Evolutionary conservation across 64 coral and sea anemone genomes (phyloP).

Genomic region (Astreopora myriophthalma): DNA sequence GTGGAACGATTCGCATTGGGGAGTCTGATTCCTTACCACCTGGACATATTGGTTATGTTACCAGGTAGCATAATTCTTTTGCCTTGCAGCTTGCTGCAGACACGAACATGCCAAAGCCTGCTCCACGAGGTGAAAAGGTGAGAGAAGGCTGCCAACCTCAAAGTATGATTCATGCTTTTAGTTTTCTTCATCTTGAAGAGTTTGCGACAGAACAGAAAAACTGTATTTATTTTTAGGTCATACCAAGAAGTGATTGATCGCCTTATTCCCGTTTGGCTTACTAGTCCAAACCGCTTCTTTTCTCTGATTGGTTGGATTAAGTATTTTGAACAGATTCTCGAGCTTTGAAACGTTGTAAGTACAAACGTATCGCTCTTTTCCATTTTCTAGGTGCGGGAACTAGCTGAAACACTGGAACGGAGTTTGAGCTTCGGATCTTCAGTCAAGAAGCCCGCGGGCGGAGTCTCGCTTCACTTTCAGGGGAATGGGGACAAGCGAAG

Average conservation of each 20-base stretch:
- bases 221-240: too few species aligned
- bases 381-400: constrained; percentile 16
- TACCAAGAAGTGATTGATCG: neutral
- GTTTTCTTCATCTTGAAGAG: neutral
- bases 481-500: neutral
- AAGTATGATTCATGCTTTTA: neutral
- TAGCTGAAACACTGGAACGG: constrained; percentile 35
- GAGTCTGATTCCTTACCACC: too few species aligned
- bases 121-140: constrained; percentile 27
- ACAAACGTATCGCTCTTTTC: neutral
- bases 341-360: too few species aligned
- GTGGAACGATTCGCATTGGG: too few species aligned
- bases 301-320: neutral
- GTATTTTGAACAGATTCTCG: neutral
- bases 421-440: constrained; percentile 11
- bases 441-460: constrained; percentile 49
- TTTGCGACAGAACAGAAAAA: neutral
- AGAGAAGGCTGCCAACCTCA: neutral
- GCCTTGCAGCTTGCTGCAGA: neutral
- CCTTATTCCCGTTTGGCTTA: neutral
- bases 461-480: constrained; percentile 58
- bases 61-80: too few species aligned
- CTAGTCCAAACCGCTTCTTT: too few species aligned
- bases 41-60: too few species aligned
- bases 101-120: neutral